Base-by-base conservation (phyloP, 2,113 vertebrate genomes). In the Grammomys dolichurus region DNA sequence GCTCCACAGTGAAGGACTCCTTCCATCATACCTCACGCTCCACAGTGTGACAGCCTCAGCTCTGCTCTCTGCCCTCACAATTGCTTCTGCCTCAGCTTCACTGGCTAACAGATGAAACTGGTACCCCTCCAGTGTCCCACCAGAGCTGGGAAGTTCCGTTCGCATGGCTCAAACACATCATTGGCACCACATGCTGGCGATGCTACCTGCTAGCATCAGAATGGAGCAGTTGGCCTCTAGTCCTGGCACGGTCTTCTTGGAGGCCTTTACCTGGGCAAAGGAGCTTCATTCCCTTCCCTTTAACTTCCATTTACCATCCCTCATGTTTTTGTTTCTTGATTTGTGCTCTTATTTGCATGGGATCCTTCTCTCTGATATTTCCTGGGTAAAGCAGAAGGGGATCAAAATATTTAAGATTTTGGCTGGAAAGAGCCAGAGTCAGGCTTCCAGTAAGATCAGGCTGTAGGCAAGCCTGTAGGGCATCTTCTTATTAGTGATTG, bases 281-380 rank as follows among this genome's bases (percentile, higher is more conserved):
- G 77, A 69, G 82, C 40, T 56, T 89, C 26, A 54, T 33, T 56
- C 22, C 46, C 80, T 24, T 76, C 70, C 86, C 54, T 13, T 58
- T 58, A 75, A 22, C 51, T 86, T 46, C 54, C 77, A 10, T 22
- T 80, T 56, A 51, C 28, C 20, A 43, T 11, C 67, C 67, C 33
- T 58, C 72, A 1, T 40, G 33, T 65, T 72, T 72, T 93, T 78
- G 26, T 84, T 77, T 96, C 73, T 89, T 92, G 46, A 73, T 90
- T 87, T 84, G 89, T 1, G 12, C 33, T 24, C 26, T 87, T 67
- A 54, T 51, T 76, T 89, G 78, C 60, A 36, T 89, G 10, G 69
- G 46, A 24, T 76, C n/a, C 12, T 36, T 91, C 72, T 36, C 43
- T 96, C n/a, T 9, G 86, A 10, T 33, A 16, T 51, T 94, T 87